These are phyloP conservation scores for Thalassaphorura encarpata DNA, from an alignment of 1,140 invertebrate genomes.

Conservation along the genomic window DNA sequence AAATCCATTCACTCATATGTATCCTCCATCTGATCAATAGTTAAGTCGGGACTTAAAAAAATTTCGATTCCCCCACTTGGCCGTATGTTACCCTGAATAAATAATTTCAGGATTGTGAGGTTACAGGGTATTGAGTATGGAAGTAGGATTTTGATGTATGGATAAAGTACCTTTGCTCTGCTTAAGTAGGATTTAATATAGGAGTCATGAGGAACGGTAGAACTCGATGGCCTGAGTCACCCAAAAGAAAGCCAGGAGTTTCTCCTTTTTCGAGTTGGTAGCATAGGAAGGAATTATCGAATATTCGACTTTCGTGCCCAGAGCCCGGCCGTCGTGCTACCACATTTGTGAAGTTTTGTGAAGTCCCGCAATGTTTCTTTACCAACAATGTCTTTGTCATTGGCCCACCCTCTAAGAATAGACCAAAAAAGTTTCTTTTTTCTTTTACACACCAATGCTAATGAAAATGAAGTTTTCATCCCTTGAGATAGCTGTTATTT, in stretches of 20 bases:
- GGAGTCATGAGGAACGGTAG: neutral
- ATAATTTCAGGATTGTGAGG: neutral
- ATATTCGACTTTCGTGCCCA: conserved; percentile 22
- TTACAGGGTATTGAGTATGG: neutral
- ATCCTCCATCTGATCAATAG: too few species aligned
- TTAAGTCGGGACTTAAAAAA: too few species aligned
- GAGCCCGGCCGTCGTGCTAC: conserved; percentile 31
- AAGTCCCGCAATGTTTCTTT: too few species aligned
- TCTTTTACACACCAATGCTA: too few species aligned
- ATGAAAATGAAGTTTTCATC: too few species aligned
- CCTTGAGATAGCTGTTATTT: too few species aligned
- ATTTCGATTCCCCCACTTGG: too few species aligned
- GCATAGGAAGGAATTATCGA: neutral
- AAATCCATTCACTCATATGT: too few species aligned
- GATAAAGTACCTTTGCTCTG: neutral
- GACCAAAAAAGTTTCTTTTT: too few species aligned
- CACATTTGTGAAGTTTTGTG: conserved; percentile 27
- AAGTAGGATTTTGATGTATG: neutral
- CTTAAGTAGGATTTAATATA: neutral
- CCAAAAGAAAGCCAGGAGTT: conserved; percentile 18
- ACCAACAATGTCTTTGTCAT: too few species aligned
- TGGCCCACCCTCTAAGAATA: too few species aligned
- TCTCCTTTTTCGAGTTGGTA: conserved; percentile 15
- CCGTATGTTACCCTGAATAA: neutral
- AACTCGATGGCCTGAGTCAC: conserved; percentile 1